Percentiles rank a stretch among this genome's conserved stretches.
Conservation (phyloP, 1,140 invertebrate species). For the Protaetia brevitarsis region DNA sequence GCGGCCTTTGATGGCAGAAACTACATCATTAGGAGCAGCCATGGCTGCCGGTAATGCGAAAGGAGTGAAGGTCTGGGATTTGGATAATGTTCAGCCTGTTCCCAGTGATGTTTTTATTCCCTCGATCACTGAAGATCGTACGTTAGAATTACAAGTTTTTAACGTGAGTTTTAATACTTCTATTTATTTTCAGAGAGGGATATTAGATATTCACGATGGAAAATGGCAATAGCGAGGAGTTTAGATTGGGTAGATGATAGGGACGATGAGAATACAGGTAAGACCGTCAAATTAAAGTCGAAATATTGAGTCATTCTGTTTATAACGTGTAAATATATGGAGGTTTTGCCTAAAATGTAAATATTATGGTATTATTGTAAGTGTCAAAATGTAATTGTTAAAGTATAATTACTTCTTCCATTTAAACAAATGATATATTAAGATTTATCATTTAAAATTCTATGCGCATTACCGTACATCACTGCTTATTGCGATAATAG, state of each 20-base stretch:
- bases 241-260: conserved; percentile 65
- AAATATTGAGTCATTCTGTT: background rate
- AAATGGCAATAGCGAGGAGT: conserved; percentile 77
- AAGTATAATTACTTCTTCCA: too few species aligned
- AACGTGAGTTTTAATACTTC: background rate
- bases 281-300: background rate
- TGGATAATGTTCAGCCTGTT: conserved; percentile 54
- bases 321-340: background rate
- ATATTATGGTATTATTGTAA: background rate
- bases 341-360: background rate
- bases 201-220: conserved; percentile 77
- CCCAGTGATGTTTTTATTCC: conserved; percentile 80
- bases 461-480: too few species aligned
- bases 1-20: conserved; percentile 86
- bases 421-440: too few species aligned
- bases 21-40: conserved; percentile 87
- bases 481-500: too few species aligned
- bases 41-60: conserved; percentile 86
- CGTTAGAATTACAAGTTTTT: conserved; percentile 32
- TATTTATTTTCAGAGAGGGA: conserved; percentile 67
- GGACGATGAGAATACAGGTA: conserved; percentile 34
- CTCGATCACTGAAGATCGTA: conserved; percentile 71
- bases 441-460: too few species aligned
- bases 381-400: background rate
- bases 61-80: conserved; percentile 71